phyloP scores from a whole-genome alignment of 1,140 invertebrate species.

The Stegodyphus dumicola region DNA sequence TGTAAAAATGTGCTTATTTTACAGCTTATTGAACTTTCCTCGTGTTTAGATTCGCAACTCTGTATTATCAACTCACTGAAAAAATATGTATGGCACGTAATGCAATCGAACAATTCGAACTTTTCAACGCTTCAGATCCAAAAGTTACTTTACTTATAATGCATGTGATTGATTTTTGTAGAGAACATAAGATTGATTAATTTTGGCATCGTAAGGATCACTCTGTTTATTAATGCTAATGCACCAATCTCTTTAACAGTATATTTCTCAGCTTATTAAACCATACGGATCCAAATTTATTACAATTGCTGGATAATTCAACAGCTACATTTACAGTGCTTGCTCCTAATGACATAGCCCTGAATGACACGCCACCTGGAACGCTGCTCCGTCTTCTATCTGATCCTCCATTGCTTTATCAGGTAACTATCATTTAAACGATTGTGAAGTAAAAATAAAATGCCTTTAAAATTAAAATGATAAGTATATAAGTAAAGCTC shows the following conservation, averaged over 20 bases:
- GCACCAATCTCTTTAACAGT: not conserved
- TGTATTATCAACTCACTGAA: no score
- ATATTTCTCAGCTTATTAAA: constrained; percentile 19
- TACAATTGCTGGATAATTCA: constrained; percentile 22
- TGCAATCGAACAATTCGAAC: no score
- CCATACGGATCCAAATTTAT: constrained; percentile 20
- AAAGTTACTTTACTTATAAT: no score
- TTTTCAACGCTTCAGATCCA: no score
- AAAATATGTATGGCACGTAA: no score
- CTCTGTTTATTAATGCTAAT: not conserved
- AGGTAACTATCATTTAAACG: not conserved
- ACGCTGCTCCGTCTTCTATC: constrained; percentile 1
- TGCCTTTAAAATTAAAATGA: not conserved
- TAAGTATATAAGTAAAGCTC: not conserved
- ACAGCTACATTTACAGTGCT: constrained; percentile 26
- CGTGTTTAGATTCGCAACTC: no score
- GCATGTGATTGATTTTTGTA: no score
- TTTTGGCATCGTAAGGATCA: not conserved
- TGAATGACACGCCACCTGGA: constrained; percentile 29
- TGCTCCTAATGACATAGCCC: constrained; percentile 21
- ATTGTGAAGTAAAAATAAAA: not conserved
- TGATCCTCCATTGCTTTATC: constrained; percentile 20
- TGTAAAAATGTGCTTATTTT: no score
- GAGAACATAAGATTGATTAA: not conserved
- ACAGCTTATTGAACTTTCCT: no score